Evolutionary conservation across 2,888 invertebrate species (phyloP), one percentile per base, ranked within the genome.

Genomic region (Maniola hyperantus): DNA sequence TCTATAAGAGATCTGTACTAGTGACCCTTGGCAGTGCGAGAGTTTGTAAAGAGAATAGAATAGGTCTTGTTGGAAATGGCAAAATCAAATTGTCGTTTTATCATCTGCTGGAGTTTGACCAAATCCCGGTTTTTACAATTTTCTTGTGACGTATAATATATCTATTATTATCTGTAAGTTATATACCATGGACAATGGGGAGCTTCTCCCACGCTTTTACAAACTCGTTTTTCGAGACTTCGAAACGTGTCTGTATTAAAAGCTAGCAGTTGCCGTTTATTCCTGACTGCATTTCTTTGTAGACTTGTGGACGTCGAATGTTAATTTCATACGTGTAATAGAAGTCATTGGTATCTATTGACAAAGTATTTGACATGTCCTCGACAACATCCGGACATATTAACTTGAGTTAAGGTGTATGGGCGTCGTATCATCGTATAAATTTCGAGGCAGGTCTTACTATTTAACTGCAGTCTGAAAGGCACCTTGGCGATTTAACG

Each of bases 401-500:
- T 48, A 48, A 10, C 48, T 51, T 10, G 10, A 11, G 1, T 13
- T 39, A 39, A 5, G 5, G 34, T 26, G 26, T 26, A 46, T 15
- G 18, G 18, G 15, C 18, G 6, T 11, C 20, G 59, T 15, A 58
- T 20, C 15, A 50, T 60, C 34, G 36, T 79, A 76, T 78, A 83
- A 79, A 80, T 83, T 83, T 87, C 78, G 81, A 81, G 75, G 77
- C 83, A 84, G 82, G 83, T 76, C 76, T 73, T 68, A 77, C 69
- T 79, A 79, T 80, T 79, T 81, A 77, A 81, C 81, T 82, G 82
- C 79, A 82, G 79, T 77, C 78, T 73, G 80, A 85, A 85, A 83
- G 87, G 80, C 89, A 88, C 88, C 87, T 88, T 87, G 83, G 78
- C 73, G 79, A 78, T 79, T 82, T 82, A 84, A 81, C 33, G 59